Evolutionary conservation across 2,888 invertebrate species (phyloP), one percentile per base, ranked within the genome.

Genomic region (Ptycholaimellus sp.): DNA sequence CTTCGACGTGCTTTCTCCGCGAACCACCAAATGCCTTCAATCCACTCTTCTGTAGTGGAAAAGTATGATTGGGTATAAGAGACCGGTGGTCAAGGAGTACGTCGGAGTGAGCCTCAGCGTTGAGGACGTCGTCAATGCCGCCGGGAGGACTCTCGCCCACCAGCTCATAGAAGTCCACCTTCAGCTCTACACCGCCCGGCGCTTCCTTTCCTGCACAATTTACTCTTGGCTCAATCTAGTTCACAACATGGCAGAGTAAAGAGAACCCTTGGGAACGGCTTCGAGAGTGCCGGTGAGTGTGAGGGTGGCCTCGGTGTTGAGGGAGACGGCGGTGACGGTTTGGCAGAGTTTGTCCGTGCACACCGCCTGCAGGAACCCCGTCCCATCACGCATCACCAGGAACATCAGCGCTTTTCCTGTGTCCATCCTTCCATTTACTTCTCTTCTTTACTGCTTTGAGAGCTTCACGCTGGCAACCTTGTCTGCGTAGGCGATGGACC

Each of bases 41-140:
- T n/a, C n/a, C n/a, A n/a, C n/a, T n/a, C n/a, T n/a, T n/a, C n/a
- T n/a, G 17, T n/a, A n/a, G n/a, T n/a, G n/a, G n/a, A n/a, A n/a
- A n/a, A n/a, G n/a, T n/a, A n/a, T n/a, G n/a, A n/a, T n/a, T n/a
- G n/a, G n/a, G n/a, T n/a, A n/a, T n/a, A n/a, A n/a, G n/a, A n/a
- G n/a, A n/a, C n/a, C n/a, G n/a, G n/a, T 96, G 83, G 58, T 96
- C 93, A 9, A 96, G 68, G 59, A 87, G 85, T 0, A 93, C 83
- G 61, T 96, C 96, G 0, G 87, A 81, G 48, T 77, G 70, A 2
- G 93, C 83, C 58, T 90, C 83, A 63, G 87, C 90, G 58, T 96
- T 99, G 40, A 99, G 71, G 49, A 93, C 76, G 42, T 77, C 73
- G 59, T 99, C 96, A n/a, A 87, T 83, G 2, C 96, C 96, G 19